Evolutionary conservation across 2,888 invertebrate genomes (phyloP), one percentile per base, ranked within the genome.

Genomic region (Microplitis deprimator): DNA sequence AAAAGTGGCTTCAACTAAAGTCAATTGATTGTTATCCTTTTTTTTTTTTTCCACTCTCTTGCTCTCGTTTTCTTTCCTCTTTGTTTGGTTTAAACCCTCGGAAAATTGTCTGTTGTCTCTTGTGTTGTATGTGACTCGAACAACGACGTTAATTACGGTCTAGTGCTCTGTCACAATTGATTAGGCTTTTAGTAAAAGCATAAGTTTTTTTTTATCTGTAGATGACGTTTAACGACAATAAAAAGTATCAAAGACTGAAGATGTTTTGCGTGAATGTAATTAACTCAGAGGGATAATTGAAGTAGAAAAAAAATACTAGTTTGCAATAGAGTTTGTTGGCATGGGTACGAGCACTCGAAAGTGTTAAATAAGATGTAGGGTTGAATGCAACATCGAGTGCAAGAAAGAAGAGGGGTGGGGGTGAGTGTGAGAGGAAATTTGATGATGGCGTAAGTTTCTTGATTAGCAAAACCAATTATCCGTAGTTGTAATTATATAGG

Each of bases 151-250:
- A 81, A 79, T 80, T 77, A 80, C 77, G 79, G 76, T 69, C 79
- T 78, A 79, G 67, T 76, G 79, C 79, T 29, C 76, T 40, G 73
- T 76, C 78, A 73, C 80, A 80, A 79, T 80, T 80, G 81, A 80
- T 81, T 80, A 80, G 77, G 73, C 76, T 75, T 80, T 61, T 75
- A 60, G 65, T 62, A 10, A 39, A 71, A 50, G 29, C 29, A 3
- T 50, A 50, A 8, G 50, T 13, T 3, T 62, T 71, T 71, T 70
- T 29, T 38, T 29, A 4, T 13, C 65, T 65, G 5, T 8, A 13
- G 65, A 29, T 65, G 65, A 65, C 65, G 38, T 50, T 68, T 17
- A 40, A 10, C 17, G 20, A 5, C 41, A 17, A 41, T 68, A 29
- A 67, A 73, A 73, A 8, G 13, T n/a, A 74, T 73, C 61, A 50